phyloP scores from a whole-genome alignment of 2,797 vertebrate genomes.

The Chaetodon trifasciatus region DNA sequence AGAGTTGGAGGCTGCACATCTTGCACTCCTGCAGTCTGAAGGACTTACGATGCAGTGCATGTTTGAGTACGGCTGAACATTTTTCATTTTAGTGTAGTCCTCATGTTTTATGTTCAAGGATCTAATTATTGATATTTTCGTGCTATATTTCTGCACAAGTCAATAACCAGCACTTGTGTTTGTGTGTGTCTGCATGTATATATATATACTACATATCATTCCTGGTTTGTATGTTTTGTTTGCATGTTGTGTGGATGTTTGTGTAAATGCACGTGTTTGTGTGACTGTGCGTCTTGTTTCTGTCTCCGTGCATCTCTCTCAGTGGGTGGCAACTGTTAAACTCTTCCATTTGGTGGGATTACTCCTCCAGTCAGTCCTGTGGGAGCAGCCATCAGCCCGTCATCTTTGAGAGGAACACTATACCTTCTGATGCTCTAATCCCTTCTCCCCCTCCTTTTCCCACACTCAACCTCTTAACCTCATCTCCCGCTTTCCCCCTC shows the following conservation, averaged over 20 bases:
- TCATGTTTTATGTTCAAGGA: background rate
- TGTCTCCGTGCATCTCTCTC: slow-evolving; percentile 45
- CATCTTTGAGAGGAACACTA: slow-evolving; percentile 72
- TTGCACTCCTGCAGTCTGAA: slow-evolving; percentile 32
- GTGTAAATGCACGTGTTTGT: background rate
- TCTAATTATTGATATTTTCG: background rate
- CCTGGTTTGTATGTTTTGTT: background rate
- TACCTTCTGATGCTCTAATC: slow-evolving; percentile 82
- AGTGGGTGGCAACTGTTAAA: slow-evolving; percentile 82
- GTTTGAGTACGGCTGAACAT: background rate
- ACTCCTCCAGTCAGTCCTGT: slow-evolving; percentile 69
- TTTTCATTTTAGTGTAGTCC: slow-evolving; percentile 6
- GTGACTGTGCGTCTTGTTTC: background rate
- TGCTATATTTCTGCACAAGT: background rate
- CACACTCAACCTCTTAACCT: slow-evolving; percentile 75
- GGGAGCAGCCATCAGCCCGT: slow-evolving; percentile 78
- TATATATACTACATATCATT: background rate
- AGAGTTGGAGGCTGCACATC: slow-evolving; percentile 21
- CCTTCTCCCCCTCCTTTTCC: slow-evolving; percentile 63
- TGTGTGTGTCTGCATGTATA: background rate
- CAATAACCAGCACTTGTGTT: background rate
- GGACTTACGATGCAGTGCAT: slow-evolving; percentile 3
- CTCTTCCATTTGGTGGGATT: slow-evolving; percentile 80
- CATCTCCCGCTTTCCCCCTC: slow-evolving; percentile 42
- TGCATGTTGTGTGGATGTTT: slow-evolving; percentile 9